Base-by-base conservation (phyloP, 2,113 vertebrate species). In the Oreochromis aureus region DNA sequence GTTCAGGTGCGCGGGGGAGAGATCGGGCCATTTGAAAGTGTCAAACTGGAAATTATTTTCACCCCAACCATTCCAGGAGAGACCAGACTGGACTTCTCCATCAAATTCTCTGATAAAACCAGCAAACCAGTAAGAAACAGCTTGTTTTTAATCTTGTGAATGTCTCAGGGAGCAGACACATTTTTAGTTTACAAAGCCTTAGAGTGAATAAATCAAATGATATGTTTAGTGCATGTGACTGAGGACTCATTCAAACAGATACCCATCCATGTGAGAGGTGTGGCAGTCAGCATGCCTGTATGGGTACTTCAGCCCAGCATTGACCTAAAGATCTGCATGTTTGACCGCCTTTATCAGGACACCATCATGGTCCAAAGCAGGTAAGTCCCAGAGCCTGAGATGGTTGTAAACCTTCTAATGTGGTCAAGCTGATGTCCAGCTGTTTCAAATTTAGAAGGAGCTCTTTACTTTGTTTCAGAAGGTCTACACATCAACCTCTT, bases 261-360 rank as follows among this genome's bases (percentile, higher is more conserved):
- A 79, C 56, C 88, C 8, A 79, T 97, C 88, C 88, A 88, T 10
- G 95, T 94, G 58, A 94, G 2, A 0, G 98, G 97, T 0, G 27
- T 96, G 8, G 96, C 96, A 0, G 1, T 95, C 5, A 95, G 96
- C 0, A 89, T 97, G 73, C 98, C 98, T 0, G 96, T 99, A 27
- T 98, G 97, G 96, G 95, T 99, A 86, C 89, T 95, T 19, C 91
- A 91, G 44, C 95, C 98, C 54, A 96, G 15, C 3, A 54, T 98
- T 11, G 97, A 99, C 85, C 92, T 99, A 5, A 98, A 97, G 95
- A 98, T 99, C 89, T 99, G 98, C 94, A 96, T 96, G 95, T 99
- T 97, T 3, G 96, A 98, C 85, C 93, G 81, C 2, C 96, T 98
- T 8, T 99, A 99, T 87, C 98, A 98, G 93, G 97, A 98, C 19